phyloP scores from a whole-genome alignment of 2,113 vertebrate species.

The Oreocharis arfaki region DNA sequence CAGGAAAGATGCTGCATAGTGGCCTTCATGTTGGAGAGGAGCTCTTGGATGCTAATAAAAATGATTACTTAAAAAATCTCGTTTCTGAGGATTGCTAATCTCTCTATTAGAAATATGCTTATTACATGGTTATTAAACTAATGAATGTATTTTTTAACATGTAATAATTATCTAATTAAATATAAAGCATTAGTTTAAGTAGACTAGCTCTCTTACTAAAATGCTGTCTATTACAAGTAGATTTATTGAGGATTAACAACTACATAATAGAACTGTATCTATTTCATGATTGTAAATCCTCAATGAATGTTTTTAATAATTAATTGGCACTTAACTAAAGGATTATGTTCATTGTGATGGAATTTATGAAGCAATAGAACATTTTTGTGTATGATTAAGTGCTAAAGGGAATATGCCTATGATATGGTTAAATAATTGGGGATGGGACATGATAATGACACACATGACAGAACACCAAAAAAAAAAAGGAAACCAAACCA shows the following conservation, averaged over 20 bases:
- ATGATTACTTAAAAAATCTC: not conserved
- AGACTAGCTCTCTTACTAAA: constrained; percentile 41
- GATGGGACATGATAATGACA: not conserved
- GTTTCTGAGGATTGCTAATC: constrained; percentile 26
- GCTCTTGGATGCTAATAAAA: not conserved
- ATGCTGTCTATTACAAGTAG: constrained; percentile 65
- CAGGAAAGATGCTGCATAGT: not conserved
- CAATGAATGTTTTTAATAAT: constrained; percentile 68
- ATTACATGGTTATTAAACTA: constrained; percentile 53
- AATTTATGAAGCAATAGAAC: constrained; percentile 40
- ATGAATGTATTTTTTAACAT: constrained; percentile 55
- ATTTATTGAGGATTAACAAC: constrained; percentile 69
- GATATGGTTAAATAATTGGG: not conserved
- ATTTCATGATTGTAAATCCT: constrained; percentile 67
- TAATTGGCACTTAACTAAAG: constrained; percentile 67
- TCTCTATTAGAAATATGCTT: constrained; percentile 25
- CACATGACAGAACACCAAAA: not conserved
- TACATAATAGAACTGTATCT: constrained; percentile 66
- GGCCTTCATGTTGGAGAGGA: not conserved
- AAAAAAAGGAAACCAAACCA: too few species aligned
- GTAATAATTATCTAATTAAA: constrained; percentile 62
- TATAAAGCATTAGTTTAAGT: constrained; percentile 57
- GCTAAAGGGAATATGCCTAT: not conserved
- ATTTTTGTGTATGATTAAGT: constrained; percentile 22
- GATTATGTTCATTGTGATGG: constrained; percentile 61